Conservation (phyloP, 2,797 vertebrate genomes). For the Chelonia mydas region DNA sequence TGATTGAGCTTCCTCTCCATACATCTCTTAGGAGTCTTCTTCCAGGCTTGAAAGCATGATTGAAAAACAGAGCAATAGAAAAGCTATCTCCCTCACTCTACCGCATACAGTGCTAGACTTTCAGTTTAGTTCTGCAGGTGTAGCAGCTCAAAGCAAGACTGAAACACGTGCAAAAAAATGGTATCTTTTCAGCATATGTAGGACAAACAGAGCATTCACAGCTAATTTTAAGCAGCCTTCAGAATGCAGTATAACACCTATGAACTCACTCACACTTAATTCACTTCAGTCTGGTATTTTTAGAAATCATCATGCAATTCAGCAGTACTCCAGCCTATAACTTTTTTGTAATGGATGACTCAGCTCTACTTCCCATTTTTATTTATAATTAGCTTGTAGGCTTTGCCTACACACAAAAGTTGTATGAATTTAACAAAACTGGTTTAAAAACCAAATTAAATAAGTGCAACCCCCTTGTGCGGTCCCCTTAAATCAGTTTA, state of each 20-base stretch:
- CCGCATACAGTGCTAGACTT: constrained; percentile 23
- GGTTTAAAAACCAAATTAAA: constrained; percentile 4
- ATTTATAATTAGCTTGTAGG: constrained; percentile 36
- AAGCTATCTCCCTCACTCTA: constrained; percentile 15
- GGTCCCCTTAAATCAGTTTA: background rate
- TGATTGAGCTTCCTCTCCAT: background rate
- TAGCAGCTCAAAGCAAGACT: constrained; percentile 30
- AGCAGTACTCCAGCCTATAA: constrained; percentile 4
- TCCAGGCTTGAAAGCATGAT: constrained; percentile 18
- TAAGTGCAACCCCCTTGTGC: background rate
- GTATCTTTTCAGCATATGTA: constrained; percentile 33
- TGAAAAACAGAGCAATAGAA: constrained; percentile 31
- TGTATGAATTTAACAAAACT: constrained; percentile 13
- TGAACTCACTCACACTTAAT: constrained; percentile 55
- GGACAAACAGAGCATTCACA: constrained; percentile 41
- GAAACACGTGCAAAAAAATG: background rate
- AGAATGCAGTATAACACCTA: constrained; percentile 35
- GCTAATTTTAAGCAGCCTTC: constrained; percentile 65
- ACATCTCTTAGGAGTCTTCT: background rate
- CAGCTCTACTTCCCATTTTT: background rate
- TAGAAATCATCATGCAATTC: constrained; percentile 49
- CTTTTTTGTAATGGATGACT: constrained; percentile 15
- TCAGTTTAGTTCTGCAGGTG: background rate
- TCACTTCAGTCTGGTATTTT: constrained; percentile 54
- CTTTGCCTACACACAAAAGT: background rate